Conservation (phyloP, 1,140 invertebrate species). For the Forficula auricularia region DNA sequence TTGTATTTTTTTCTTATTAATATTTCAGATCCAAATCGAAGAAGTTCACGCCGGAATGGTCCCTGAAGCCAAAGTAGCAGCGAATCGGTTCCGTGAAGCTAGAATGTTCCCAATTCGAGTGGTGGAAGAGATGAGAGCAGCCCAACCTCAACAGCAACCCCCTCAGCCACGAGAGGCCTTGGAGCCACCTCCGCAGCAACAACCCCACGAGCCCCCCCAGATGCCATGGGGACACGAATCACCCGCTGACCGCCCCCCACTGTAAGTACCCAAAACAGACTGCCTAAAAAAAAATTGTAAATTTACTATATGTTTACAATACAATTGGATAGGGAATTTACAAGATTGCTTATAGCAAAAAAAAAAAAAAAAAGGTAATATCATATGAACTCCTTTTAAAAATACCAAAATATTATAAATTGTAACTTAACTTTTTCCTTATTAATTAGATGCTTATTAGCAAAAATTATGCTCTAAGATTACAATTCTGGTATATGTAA, state of each 20-base stretch:
- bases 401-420: no score
- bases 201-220: constrained; percentile 23
- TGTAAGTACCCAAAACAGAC: no score
- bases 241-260: constrained; percentile 14
- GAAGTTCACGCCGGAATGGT: constrained; percentile 25
- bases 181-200: constrained; percentile 2
- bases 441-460: no score
- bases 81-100: constrained; percentile 23
- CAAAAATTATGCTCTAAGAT: no score
- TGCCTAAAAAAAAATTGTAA: no score
- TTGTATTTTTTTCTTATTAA: constrained; percentile 22
- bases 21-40: constrained; percentile 23
- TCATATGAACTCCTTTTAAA: no score
- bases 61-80: constrained; percentile 25
- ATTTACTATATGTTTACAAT: no score
- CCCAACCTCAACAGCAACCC: constrained; percentile 15
- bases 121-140: constrained; percentile 22
- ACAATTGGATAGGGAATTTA: no score
- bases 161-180: neutral
- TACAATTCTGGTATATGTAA: no score
- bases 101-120: constrained; percentile 17
- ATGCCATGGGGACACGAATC: constrained; percentile 6
- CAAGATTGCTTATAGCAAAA: no score
- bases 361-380: no score
- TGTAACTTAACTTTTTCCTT: no score